Evolutionary conservation across 2,888 invertebrate species (phyloP).

Genomic region (Calliphora vomitoria): DNA sequence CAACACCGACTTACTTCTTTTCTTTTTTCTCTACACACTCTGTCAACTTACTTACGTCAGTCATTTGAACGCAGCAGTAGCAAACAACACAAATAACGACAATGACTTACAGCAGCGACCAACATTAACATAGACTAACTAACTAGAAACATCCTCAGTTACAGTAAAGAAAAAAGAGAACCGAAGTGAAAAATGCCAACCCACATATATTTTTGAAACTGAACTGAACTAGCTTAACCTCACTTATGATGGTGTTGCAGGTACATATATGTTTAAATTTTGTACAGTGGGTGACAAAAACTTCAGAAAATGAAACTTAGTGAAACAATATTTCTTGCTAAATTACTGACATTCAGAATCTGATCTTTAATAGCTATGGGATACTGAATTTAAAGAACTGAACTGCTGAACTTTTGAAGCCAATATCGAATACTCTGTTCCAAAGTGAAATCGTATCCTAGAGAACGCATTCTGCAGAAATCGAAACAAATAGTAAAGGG

Average conservation of each 20-base stretch:
- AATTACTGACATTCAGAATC: too few relatives aligned
- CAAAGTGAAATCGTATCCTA: too few relatives aligned
- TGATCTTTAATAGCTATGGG: too few relatives aligned
- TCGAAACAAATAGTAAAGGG: too few relatives aligned
- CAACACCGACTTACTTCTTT: conserved; percentile 58
- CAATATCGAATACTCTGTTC: too few relatives aligned
- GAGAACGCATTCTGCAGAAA: too few relatives aligned
- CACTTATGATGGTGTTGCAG: conserved; percentile 10
- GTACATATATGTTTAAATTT: not conserved
- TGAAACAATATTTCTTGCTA: not conserved
- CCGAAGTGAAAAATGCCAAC: not conserved
- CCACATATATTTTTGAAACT: conserved; percentile 8
- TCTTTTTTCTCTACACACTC: not conserved
- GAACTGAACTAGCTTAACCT: conserved; percentile 36
- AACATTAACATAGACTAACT: not conserved
- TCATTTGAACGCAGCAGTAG: not conserved
- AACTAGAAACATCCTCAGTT: not conserved
- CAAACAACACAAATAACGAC: not conserved
- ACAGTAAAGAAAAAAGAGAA: not conserved
- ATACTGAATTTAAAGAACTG: too few relatives aligned
- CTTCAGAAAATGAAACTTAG: not conserved
- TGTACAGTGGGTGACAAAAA: not conserved
- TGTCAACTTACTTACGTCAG: not conserved
- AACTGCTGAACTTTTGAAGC: too few relatives aligned
- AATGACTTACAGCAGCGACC: not conserved